Conservation (phyloP, 2,888 invertebrate genomes). For the Pherbina coryleti region DNA sequence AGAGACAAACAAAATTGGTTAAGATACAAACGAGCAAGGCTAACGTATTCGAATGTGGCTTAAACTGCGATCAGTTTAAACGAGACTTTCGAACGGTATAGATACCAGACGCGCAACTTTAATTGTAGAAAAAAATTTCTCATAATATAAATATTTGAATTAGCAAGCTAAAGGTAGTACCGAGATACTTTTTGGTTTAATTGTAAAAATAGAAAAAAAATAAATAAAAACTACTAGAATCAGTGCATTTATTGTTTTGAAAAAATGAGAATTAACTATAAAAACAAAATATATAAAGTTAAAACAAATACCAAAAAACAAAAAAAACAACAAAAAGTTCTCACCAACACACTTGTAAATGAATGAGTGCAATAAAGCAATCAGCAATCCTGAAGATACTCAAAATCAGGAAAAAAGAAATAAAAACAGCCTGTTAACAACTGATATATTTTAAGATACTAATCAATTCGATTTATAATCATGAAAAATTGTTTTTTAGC, state of each 20-base stretch:
- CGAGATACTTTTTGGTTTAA: background rate
- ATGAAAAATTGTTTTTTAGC: background rate
- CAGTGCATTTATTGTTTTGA: too few species aligned
- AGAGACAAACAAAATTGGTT: slow-evolving; percentile 23
- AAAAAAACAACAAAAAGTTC: too few species aligned
- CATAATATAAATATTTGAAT: background rate
- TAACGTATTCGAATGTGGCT: background rate
- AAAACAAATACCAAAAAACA: too few species aligned
- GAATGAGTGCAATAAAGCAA: too few species aligned
- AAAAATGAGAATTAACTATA: background rate
- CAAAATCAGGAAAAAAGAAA: background rate
- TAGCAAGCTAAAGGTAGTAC: background rate
- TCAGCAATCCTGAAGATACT: too few species aligned
- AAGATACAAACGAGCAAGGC: slow-evolving; percentile 6
- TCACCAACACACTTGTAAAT: too few species aligned
- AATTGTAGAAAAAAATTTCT: background rate
- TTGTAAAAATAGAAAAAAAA: background rate
- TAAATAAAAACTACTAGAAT: background rate
- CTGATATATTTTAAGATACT: background rate
- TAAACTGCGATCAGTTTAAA: slow-evolving; percentile 43
- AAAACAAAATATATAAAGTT: background rate
- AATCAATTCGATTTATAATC: background rate
- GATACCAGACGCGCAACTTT: slow-evolving; percentile 37
- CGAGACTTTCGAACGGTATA: slow-evolving; percentile 43
- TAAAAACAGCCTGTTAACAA: background rate